These are phyloP conservation scores for Thymallus thymallus DNA, from an alignment of 2,113 vertebrate species.

Conservation along the genomic window DNA sequence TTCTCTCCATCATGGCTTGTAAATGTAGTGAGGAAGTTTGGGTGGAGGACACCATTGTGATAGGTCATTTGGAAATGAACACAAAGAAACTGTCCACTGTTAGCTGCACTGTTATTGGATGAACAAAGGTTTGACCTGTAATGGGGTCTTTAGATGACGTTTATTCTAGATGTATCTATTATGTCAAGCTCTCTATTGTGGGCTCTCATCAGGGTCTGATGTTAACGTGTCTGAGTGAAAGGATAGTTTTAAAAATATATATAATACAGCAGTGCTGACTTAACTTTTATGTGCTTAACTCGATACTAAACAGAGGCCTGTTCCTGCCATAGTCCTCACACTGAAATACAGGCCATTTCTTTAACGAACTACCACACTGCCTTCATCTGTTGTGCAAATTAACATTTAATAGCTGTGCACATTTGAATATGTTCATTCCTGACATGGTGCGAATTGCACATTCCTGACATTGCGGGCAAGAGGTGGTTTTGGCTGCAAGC, in stretches of 20 bases:
- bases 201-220: too few relatives aligned
- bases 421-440: conserved; percentile 68
- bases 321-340: conserved; percentile 25
- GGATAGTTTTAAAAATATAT: too few relatives aligned
- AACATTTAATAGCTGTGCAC: conserved; percentile 70
- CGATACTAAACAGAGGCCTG: background rate
- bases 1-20: background rate
- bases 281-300: too few relatives aligned
- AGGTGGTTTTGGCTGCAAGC: conserved; percentile 63
- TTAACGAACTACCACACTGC: conserved; percentile 61
- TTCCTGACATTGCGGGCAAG: conserved; percentile 34
- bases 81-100: background rate
- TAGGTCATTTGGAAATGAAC: background rate
- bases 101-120: too few relatives aligned
- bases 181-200: too few relatives aligned
- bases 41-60: background rate
- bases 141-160: too few relatives aligned
- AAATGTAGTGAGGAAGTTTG: background rate
- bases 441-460: conserved; percentile 50
- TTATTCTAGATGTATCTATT: too few relatives aligned
- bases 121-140: too few relatives aligned
- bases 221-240: too few relatives aligned
- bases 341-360: conserved; percentile 59
- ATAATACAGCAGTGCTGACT: too few relatives aligned
- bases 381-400: conserved; percentile 70